Evolutionary conservation across 64 coral and sea anemone species (phyloP).

Genomic region (Montipora foliosa): DNA sequence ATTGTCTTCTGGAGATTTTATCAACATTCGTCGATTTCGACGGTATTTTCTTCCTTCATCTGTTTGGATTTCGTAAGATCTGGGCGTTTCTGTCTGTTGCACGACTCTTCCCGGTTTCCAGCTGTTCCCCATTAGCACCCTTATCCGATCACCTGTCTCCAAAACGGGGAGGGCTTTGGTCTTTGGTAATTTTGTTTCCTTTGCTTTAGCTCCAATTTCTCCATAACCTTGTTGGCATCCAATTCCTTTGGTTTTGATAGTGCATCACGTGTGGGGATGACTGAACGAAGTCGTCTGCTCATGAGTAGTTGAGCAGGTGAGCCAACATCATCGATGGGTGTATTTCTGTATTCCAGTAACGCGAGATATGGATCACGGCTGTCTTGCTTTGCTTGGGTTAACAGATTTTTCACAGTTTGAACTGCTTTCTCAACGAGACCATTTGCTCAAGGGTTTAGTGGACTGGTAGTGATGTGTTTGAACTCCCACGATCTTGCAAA

Average conservation of each 20-base stretch:
- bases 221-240: not conserved
- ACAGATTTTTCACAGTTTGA: not conserved
- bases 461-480: not conserved
- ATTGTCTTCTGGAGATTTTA: too few species aligned
- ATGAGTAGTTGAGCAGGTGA: not conserved
- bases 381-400: too few species aligned
- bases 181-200: not conserved
- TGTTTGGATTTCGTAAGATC: constrained; percentile 5
- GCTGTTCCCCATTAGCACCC: not conserved
- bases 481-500: not conserved
- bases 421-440: not conserved
- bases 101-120: not conserved
- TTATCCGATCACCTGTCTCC: not conserved
- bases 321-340: not conserved
- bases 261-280: not conserved
- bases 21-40: too few species aligned
- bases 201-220: not conserved
- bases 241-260: not conserved
- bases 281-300: not conserved
- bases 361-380: not conserved
- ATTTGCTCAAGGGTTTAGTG: not conserved
- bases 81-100: not conserved
- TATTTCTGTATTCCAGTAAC: not conserved
- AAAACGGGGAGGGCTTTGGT: not conserved
- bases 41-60: not conserved